Evolutionary conservation across 2,888 invertebrate genomes (phyloP).

Genomic region (Iphiclides podalirius): DNA sequence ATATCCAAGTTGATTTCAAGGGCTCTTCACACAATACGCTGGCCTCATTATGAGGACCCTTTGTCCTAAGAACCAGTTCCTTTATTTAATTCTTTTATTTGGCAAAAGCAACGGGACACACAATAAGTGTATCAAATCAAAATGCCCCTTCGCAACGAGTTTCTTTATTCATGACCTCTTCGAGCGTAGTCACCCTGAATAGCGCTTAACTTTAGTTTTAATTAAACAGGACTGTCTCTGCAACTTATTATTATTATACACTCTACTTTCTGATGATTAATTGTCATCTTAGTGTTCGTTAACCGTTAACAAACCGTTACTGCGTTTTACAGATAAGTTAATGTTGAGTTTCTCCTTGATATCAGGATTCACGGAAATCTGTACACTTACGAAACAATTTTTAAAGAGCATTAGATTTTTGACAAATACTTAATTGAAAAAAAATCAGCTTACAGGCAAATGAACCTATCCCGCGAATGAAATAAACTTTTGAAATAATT

Average conservation of each 20-base stretch:
- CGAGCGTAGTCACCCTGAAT: conserved; percentile 44
- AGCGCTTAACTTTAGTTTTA: conserved; percentile 64
- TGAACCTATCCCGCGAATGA: not conserved
- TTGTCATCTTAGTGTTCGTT: not conserved
- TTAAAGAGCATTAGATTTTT: too few relatives aligned
- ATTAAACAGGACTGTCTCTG: conserved; percentile 54
- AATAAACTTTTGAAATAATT: not conserved
- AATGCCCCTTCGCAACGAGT: conserved; percentile 59
- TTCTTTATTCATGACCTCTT: conserved; percentile 69
- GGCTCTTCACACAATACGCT: conserved; percentile 73
- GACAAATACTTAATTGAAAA: too few relatives aligned
- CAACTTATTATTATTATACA: conserved; percentile 25
- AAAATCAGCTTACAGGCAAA: not conserved
- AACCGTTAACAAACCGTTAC: not conserved
- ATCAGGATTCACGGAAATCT: too few relatives aligned
- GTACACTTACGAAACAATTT: too few relatives aligned
- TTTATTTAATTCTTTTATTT: conserved; percentile 59
- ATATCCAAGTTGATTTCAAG: conserved; percentile 61
- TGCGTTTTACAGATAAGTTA: too few relatives aligned
- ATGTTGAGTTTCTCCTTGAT: too few relatives aligned
- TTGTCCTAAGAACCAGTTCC: conserved; percentile 78
- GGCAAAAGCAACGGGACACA: conserved; percentile 62
- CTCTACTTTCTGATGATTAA: not conserved
- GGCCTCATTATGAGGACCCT: conserved; percentile 77
- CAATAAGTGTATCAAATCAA: conserved; percentile 76